Evolutionary conservation across 2,888 invertebrate species (phyloP), one percentile per base, ranked within the genome.

Genomic region (Drosophila meridionalis): DNA sequence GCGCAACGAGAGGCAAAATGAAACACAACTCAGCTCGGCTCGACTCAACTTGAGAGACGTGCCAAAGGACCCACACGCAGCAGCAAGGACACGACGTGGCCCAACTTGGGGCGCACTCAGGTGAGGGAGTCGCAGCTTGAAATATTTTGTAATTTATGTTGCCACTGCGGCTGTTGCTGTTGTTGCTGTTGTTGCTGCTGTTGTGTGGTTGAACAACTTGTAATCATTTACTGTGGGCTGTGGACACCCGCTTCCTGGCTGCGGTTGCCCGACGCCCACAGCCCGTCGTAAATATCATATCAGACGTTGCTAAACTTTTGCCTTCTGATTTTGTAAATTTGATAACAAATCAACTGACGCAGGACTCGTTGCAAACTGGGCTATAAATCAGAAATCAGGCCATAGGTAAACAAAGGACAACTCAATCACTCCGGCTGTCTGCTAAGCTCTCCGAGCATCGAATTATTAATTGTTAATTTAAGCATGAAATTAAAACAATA

Each of bases 401-500:
- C 30, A 70, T 60, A 62, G 70, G 69, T 73, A 76, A 81, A 79
- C 71, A 77, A 55, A 63, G 7, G n/a, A 61, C 43, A 47, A 50
- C 50, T 70, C 69, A 47, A 68, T 60, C 59, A 50, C 53, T 26
- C 2, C 4, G 12, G 0, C 53, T 6, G 20, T n/a, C 34, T 69
- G 64, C 34, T 45, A 32, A 62, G 55, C 48, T 53, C 50, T 32
- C 30, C n/a, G 9, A 50, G 66, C 71, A 67, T 64, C 75, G 75
- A 76, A 81, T 82, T 87, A 91, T 90, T 87, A 89, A 91, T 90
- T 90, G 91, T 83, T 83, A 80, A 85, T 87, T 90, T 89, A 75
- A 89, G 91, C 92, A 83, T 92, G 90, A 92, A 92, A 92, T 91
- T 91, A 90, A 87, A 87, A 89, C 85, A 86, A 84, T 91, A 82